Conservation (phyloP, 2,113 vertebrate genomes). For the Hippocampus barbouri region DNA sequence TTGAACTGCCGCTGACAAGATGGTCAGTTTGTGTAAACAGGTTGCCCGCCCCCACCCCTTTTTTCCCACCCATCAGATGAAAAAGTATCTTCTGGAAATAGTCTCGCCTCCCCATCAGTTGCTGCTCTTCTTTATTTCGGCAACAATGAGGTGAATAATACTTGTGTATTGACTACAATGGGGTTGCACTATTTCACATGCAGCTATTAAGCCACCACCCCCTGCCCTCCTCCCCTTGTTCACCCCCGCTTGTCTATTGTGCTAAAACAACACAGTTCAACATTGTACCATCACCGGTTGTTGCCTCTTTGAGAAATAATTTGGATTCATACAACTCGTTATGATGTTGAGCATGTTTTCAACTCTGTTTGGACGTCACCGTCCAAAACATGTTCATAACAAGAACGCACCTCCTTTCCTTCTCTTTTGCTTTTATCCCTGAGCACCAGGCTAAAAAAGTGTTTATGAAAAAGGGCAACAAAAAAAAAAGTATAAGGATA, state of each 20-base stretch:
- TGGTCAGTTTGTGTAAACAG: conserved; percentile 48
- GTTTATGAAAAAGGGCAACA: not conserved
- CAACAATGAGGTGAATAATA: conserved; percentile 67
- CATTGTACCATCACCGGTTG: not conserved
- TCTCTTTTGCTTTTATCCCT: not conserved
- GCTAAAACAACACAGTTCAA: conserved; percentile 48
- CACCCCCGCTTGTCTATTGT: conserved; percentile 46
- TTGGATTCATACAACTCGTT: not conserved
- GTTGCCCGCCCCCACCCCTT: conserved; percentile 17
- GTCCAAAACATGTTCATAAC: not conserved
- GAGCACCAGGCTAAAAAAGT: not conserved
- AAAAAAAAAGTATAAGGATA: not conserved
- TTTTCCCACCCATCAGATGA: conserved; percentile 24
- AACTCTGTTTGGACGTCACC: not conserved
- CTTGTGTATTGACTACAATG: conserved; percentile 60
- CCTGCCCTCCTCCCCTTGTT: conserved; percentile 3
- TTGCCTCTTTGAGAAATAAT: not conserved
- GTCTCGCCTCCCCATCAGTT: conserved; percentile 52
- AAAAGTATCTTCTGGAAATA: conserved; percentile 54
- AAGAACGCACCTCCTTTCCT: not conserved
- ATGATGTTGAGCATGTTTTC: not conserved
- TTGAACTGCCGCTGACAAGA: conserved; percentile 59
- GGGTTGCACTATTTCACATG: conserved; percentile 63
- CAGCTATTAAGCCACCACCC: conserved; percentile 28
- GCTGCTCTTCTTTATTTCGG: conserved; percentile 49